Conservation (phyloP, 2,888 invertebrate genomes). For the Ichneumoninae sp. region DNA sequence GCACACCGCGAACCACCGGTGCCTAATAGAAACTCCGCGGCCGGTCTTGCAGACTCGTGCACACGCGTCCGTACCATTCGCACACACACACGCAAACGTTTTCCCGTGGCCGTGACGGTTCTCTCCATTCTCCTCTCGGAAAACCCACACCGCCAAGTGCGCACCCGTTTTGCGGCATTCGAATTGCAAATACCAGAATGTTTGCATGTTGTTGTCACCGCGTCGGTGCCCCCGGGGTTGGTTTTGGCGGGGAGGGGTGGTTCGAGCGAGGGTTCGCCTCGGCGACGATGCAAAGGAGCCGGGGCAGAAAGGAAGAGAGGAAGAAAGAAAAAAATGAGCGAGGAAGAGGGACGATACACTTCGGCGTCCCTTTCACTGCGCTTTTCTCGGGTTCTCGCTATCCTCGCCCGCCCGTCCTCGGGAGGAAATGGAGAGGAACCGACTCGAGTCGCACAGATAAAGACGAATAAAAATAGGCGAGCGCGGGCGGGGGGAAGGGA, state of each 20-base stretch:
- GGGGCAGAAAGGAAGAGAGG: conserved; percentile 55
- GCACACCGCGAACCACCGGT: conserved; percentile 64
- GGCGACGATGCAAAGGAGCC: conserved; percentile 63
- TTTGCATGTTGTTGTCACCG: conserved; percentile 84
- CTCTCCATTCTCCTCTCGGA: conserved; percentile 62
- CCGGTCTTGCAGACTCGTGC: conserved; percentile 11
- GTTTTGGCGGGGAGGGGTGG: conserved; percentile 47
- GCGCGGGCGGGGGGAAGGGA: conserved; percentile 55
- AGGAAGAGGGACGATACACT: conserved; percentile 69
- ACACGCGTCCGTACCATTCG: neutral
- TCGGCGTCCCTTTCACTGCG: conserved; percentile 39
- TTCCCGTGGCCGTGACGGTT: conserved; percentile 48
- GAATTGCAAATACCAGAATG: conserved; percentile 84
- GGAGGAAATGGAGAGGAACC: conserved; percentile 85
- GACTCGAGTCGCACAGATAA: conserved; percentile 84
- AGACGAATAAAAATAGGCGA: conserved; percentile 84
- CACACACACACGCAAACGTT: conserved; percentile 18
- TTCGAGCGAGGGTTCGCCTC: conserved; percentile 63
- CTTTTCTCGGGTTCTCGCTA: conserved; percentile 45
- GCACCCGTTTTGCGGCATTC: conserved; percentile 82
- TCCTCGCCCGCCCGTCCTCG: conserved; percentile 74
- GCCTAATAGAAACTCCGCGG: conserved; percentile 61
- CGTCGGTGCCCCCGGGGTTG: conserved; percentile 78
- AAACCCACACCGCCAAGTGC: conserved; percentile 66
- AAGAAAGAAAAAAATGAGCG: conserved; percentile 43